Conservation (phyloP, 2,113 vertebrate genomes). For the Smithornis capensis region DNA sequence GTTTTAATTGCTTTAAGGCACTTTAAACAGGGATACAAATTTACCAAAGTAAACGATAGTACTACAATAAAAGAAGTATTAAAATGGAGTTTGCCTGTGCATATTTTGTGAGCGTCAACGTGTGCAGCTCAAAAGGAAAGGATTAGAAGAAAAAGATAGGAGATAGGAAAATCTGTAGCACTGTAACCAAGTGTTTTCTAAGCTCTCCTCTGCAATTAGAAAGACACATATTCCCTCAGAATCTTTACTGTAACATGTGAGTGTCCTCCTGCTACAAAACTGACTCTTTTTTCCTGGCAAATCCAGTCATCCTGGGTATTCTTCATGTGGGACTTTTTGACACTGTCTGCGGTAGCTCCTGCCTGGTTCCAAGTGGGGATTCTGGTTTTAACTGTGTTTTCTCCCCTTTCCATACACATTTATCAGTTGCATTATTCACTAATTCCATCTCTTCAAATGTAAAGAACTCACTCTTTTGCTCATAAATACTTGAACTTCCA, state of each 20-base stretch:
- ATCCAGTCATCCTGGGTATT: neutral
- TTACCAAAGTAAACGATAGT: constrained; percentile 73
- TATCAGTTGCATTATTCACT: neutral
- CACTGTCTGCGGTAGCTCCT: neutral
- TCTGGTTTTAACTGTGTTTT: neutral
- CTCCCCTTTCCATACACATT: neutral
- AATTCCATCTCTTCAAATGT: neutral
- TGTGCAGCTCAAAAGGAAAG: neutral
- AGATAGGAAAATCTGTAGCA: neutral
- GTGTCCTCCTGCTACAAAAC: neutral
- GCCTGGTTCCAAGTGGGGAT: neutral
- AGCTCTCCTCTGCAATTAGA: neutral
- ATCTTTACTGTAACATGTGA: neutral
- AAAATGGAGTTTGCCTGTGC: neutral
- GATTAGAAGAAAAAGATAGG: neutral
- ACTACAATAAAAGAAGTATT: constrained; percentile 47
- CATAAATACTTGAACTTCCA: neutral
- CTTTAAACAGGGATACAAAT: constrained; percentile 68
- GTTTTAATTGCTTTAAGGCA: constrained; percentile 62
- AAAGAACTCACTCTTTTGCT: neutral
- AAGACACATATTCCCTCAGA: neutral
- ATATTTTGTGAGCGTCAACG: constrained; percentile 25
- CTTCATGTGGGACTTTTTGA: neutral
- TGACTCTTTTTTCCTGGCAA: neutral
- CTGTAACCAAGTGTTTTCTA: neutral